Percentiles rank a stretch among this genome's conserved stretches.
These are phyloP conservation scores for Leptestheria dahalacensis DNA, from an alignment of 1,140 invertebrate species.

Conservation along the genomic window DNA sequence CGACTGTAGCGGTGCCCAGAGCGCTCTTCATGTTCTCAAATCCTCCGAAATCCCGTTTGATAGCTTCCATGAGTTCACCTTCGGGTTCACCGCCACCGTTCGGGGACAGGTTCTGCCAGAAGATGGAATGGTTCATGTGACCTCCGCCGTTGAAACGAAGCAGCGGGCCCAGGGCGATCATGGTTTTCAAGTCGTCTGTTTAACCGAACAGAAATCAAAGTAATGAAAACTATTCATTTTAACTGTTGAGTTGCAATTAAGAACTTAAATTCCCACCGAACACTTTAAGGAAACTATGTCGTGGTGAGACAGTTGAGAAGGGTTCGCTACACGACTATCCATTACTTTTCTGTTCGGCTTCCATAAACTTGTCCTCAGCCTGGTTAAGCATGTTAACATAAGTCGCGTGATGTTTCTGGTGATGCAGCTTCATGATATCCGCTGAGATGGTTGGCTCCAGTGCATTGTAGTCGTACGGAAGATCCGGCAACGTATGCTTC, in stretches of 20 bases:
- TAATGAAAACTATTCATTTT: background rate
- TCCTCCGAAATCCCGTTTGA: constrained; percentile 65
- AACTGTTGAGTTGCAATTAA: constrained; percentile 12
- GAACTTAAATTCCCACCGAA: too few species aligned
- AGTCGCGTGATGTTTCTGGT: constrained; percentile 87
- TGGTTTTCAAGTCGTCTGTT: constrained; percentile 52
- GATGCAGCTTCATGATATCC: constrained; percentile 97
- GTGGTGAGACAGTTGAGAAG: too few species aligned
- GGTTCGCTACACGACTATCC: too few species aligned
- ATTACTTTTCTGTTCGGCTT: constrained; percentile 55
- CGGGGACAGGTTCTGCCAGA: constrained; percentile 89
- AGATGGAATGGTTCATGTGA: constrained; percentile 96
- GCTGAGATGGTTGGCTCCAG: constrained; percentile 87
- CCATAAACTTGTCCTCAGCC: constrained; percentile 80
- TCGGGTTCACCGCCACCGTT: constrained; percentile 59
- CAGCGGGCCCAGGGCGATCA: constrained; percentile 66
- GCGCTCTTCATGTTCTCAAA: constrained; percentile 78
- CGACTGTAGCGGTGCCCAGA: constrained; percentile 61
- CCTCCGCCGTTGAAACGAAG: constrained; percentile 98
- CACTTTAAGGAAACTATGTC: too few species aligned
- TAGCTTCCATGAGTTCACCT: constrained; percentile 44
- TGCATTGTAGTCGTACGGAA: constrained; percentile 92
- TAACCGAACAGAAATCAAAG: constrained; percentile 15
- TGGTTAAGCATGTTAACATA: constrained; percentile 94
- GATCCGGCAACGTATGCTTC: constrained; percentile 78